A percentile compares a stretch with the other conserved stretches of the same genome.
Evolutionary conservation across 2,113 vertebrate genomes (phyloP).

Genomic region (Prinia subflava): DNA sequence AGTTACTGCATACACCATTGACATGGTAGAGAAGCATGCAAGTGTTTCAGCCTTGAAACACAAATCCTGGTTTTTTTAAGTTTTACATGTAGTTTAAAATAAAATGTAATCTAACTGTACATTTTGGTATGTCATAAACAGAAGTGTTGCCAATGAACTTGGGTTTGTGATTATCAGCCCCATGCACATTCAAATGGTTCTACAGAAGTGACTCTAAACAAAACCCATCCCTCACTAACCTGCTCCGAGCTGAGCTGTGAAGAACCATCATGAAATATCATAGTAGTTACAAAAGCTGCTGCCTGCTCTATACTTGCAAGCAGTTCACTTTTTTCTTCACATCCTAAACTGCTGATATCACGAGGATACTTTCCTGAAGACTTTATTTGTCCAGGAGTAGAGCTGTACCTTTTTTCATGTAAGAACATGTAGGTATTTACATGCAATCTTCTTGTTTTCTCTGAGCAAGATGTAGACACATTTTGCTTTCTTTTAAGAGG

Average conservation of each 20-base stretch:
- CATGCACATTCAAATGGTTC: background rate
- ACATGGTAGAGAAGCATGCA: background rate
- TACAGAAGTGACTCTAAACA: background rate
- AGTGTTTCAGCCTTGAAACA: background rate
- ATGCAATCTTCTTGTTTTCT: background rate
- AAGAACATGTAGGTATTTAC: background rate
- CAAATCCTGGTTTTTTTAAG: background rate
- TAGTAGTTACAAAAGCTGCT: conserved; percentile 73
- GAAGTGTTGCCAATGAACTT: background rate
- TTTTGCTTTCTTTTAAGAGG: conserved; percentile 51
- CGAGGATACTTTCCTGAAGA: conserved; percentile 35
- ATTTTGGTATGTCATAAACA: background rate
- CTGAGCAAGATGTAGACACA: background rate
- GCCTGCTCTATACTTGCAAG: conserved; percentile 63
- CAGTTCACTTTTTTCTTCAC: conserved; percentile 68
- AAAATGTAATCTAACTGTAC: background rate
- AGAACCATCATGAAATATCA: conserved; percentile 83
- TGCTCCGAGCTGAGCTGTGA: conserved; percentile 80
- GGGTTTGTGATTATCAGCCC: background rate
- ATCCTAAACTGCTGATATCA: conserved; percentile 69
- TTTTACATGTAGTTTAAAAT: background rate
- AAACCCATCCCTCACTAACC: conserved; percentile 65
- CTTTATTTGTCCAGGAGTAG: conserved; percentile 19
- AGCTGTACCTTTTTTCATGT: background rate
- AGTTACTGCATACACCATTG: background rate